Percentiles rank a stretch among this genome's conserved stretches.
Conservation (phyloP, 2,113 vertebrate genomes). For the Eclectus roratus region DNA sequence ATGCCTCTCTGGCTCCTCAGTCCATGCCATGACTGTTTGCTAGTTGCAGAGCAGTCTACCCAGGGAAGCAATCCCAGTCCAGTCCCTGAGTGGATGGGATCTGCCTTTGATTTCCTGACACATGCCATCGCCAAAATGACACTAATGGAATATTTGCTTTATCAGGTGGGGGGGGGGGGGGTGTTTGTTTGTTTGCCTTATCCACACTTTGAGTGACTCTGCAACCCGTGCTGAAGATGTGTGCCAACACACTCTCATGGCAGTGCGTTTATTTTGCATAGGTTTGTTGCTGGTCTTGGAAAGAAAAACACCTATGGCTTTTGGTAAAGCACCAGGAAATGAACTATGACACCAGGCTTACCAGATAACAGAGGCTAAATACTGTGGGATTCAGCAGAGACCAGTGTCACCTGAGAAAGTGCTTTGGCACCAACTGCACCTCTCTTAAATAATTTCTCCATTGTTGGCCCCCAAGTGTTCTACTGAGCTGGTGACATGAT, state of each 20-base stretch:
- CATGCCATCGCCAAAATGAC: background rate
- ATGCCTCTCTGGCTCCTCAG: accelerated
- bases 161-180: background rate
- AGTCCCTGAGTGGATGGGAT: background rate
- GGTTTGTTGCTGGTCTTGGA: background rate
- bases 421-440: background rate
- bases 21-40: accelerated
- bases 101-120: background rate
- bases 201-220: background rate
- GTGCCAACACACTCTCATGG: background rate
- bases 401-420: background rate
- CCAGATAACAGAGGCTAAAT: background rate
- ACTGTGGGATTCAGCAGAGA: background rate
- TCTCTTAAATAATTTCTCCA: background rate
- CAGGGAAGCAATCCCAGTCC: background rate
- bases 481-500: accelerated
- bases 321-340: background rate
- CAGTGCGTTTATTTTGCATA: background rate
- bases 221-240: background rate
- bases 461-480: background rate
- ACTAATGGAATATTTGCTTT: background rate
- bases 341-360: background rate
- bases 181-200: background rate
- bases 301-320: background rate
- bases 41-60: background rate